Evolutionary conservation across 2,888 invertebrate genomes (phyloP).

Genomic region (Eupithecia subfuscata): DNA sequence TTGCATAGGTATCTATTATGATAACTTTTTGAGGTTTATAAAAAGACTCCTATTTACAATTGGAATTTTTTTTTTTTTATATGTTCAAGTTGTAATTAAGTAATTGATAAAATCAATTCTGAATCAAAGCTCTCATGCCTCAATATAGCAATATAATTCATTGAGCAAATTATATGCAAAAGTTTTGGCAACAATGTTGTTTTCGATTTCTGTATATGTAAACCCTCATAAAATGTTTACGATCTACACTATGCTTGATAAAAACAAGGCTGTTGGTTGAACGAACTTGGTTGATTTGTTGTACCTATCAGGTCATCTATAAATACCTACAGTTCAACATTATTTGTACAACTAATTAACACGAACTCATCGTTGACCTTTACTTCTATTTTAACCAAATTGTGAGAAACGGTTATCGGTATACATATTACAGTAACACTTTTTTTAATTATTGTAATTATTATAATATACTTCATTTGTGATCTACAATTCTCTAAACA

Average conservation of each 20-base stretch:
- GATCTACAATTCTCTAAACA: neutral
- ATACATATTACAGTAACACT: neutral
- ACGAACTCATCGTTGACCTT: constrained; percentile 1
- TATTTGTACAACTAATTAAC: constrained; percentile 5
- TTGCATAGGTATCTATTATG: neutral
- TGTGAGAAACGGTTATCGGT: neutral
- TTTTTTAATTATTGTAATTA: neutral
- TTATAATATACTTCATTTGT: neutral
- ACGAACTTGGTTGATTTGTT: constrained; percentile 51
- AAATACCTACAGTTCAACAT: constrained; percentile 11
- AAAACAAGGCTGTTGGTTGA: constrained; percentile 60
- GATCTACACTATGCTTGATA: constrained; percentile 52
- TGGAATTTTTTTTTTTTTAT: too few relatives aligned
- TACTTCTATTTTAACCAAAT: neutral
- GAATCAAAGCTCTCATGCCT: neutral
- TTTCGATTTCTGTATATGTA: constrained; percentile 48
- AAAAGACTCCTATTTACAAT: too few relatives aligned
- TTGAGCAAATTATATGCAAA: constrained; percentile 19
- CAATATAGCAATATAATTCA: neutral
- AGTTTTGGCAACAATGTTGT: constrained; percentile 46
- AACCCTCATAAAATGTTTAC: constrained; percentile 50
- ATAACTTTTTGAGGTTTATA: too few relatives aligned
- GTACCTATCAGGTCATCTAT: constrained; percentile 21
- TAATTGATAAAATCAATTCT: neutral
- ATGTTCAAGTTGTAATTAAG: too few relatives aligned